Conservation (phyloP, 2,888 invertebrate genomes). For the Drosophila pseudotalamancana region DNA sequence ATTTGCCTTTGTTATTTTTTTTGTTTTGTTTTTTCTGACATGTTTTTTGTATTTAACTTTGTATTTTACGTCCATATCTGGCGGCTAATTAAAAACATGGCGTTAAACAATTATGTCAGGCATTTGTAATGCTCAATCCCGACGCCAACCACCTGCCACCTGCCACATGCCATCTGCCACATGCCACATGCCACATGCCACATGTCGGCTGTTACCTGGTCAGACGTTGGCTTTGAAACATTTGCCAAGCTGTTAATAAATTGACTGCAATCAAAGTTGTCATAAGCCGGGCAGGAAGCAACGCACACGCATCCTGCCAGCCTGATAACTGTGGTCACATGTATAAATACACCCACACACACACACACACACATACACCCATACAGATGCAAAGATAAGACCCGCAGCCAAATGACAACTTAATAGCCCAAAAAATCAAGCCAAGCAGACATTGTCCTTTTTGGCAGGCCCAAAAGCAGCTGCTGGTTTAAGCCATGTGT, state of each 20-base stretch:
- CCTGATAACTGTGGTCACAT: slow-evolving; percentile 68
- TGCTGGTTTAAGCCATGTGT: slow-evolving; percentile 57
- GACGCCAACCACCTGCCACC: slow-evolving; percentile 10
- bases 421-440: slow-evolving; percentile 66
- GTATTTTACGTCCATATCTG: slow-evolving; percentile 51
- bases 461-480: slow-evolving; percentile 27
- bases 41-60: slow-evolving; percentile 33
- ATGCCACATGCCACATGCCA: slow-evolving; percentile 22
- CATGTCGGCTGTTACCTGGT: slow-evolving; percentile 31
- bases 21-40: slow-evolving; percentile 15
- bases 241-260: slow-evolving; percentile 67
- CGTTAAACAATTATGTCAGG: slow-evolving; percentile 74
- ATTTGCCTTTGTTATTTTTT: slow-evolving; percentile 47
- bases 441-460: slow-evolving; percentile 67
- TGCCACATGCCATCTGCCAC: slow-evolving; percentile 7
- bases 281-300: slow-evolving; percentile 58
- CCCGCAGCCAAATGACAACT: slow-evolving; percentile 75
- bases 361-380: slow-evolving; percentile 8
- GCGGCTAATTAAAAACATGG: slow-evolving; percentile 73
- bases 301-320: slow-evolving; percentile 28
- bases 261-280: slow-evolving; percentile 78
- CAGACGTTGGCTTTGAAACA: slow-evolving; percentile 25
- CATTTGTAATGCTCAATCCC: slow-evolving; percentile 53
- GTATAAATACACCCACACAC: slow-evolving; percentile 23
- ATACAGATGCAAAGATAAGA: slow-evolving; percentile 42